These are phyloP conservation scores for Todiramphus chloris DNA, from an alignment of 2,113 vertebrate species.

Conservation along the genomic window DNA sequence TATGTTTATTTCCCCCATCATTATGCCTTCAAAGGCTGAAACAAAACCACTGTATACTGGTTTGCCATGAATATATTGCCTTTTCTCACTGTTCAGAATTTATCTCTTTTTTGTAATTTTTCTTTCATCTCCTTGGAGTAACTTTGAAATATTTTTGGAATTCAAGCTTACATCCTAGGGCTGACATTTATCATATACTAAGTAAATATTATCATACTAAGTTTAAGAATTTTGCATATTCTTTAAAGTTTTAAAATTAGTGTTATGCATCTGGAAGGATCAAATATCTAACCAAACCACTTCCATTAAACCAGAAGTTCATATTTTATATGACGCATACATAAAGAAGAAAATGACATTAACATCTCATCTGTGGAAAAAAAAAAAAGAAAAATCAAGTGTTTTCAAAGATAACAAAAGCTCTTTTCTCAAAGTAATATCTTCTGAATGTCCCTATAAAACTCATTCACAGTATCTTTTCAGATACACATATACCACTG, in stretches of 20 bases:
- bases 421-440: background rate
- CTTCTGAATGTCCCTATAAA: background rate
- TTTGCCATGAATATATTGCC: background rate
- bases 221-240: background rate
- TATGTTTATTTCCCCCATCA: background rate
- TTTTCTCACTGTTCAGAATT: background rate
- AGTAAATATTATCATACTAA: background rate
- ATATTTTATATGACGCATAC: background rate
- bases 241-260: background rate
- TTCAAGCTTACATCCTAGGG: background rate
- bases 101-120: no score
- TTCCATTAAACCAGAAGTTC: background rate
- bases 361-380: background rate
- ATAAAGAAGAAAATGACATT: background rate
- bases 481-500: background rate
- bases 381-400: background rate
- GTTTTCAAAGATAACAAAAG: background rate
- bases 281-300: background rate
- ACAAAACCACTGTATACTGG: background rate
- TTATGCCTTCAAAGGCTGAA: background rate
- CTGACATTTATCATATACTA: background rate
- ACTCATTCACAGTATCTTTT: background rate
- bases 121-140: background rate
- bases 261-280: background rate
- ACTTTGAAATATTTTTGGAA: background rate